Percentiles rank a stretch among this genome's conserved stretches.
These are phyloP conservation scores for Heliconius aoede DNA, from an alignment of 2,888 invertebrate genomes.

Conservation along the genomic window DNA sequence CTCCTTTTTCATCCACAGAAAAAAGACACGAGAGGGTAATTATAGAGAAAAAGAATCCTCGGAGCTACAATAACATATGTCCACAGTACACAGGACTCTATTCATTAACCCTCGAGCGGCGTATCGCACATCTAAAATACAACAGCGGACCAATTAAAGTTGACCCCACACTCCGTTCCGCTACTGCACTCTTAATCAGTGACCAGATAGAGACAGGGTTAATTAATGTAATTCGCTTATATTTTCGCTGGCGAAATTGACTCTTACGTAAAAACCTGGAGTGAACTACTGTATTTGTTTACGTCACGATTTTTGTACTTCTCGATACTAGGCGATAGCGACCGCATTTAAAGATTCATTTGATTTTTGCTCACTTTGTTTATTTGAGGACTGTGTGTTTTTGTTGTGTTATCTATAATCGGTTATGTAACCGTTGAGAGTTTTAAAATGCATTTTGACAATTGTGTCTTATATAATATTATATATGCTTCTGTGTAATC, in stretches of 20 bases:
- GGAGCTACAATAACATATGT: slow-evolving; percentile 72
- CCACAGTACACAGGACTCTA: slow-evolving; percentile 77
- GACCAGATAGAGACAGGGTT: slow-evolving; percentile 77
- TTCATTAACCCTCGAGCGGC: slow-evolving; percentile 70
- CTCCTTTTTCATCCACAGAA: not conserved
- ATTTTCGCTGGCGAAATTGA: slow-evolving; percentile 62
- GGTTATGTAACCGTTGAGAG: no score
- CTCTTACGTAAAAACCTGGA: slow-evolving; percentile 55
- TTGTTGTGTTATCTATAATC: no score
- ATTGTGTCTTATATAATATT: no score
- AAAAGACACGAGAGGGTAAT: slow-evolving; percentile 61
- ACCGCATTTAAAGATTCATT: not conserved
- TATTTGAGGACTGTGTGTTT: no score
- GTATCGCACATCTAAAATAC: slow-evolving; percentile 80
- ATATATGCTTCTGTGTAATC: no score
- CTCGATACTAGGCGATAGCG: not conserved
- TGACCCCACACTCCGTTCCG: slow-evolving; percentile 73
- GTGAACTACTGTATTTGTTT: slow-evolving; percentile 32
- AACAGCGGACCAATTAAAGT: slow-evolving; percentile 77
- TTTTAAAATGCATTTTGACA: no score
- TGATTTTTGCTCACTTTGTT: not conserved
- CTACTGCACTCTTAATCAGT: slow-evolving; percentile 81
- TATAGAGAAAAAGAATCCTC: slow-evolving; percentile 63
- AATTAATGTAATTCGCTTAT: slow-evolving; percentile 80
- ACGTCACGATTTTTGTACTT: not conserved